Conservation (phyloP, 2,113 vertebrate genomes). For the Proteles cristata region DNA sequence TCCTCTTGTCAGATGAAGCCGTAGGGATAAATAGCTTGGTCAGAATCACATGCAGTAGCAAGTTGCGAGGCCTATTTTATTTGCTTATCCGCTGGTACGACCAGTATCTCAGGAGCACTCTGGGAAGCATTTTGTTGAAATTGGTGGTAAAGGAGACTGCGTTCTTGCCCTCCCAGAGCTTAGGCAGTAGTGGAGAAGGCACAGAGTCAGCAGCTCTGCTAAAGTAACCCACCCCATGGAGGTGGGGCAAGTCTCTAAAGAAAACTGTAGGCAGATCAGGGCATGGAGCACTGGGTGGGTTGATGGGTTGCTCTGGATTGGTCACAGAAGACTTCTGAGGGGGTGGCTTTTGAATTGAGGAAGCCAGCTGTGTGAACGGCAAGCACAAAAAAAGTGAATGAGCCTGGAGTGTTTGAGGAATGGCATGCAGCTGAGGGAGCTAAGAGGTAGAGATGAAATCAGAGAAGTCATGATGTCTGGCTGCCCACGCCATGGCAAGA, state of each 20-base stretch:
- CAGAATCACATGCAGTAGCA: background rate
- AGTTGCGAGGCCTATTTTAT: background rate
- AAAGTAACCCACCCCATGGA: background rate
- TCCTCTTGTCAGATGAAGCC: background rate
- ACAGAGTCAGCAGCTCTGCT: rapidly evolving
- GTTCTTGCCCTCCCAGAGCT: too few species aligned
- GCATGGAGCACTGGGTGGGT: background rate
- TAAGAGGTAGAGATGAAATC: background rate
- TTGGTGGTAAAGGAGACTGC: background rate
- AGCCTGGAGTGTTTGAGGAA: background rate
- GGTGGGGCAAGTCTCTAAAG: background rate
- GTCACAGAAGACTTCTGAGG: background rate
- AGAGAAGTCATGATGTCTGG: background rate
- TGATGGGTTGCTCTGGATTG: background rate
- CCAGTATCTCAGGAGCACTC: too few species aligned
- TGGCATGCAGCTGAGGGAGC: too few species aligned
- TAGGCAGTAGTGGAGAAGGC: background rate
- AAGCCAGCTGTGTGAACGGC: background rate
- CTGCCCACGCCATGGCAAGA: rapidly evolving
- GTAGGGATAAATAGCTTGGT: background rate
- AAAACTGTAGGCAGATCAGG: background rate
- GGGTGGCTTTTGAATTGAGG: background rate
- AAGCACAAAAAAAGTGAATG: background rate
- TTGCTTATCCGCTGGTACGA: background rate
- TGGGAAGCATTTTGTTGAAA: background rate